Evolutionary conservation across 2,113 vertebrate genomes (phyloP), one percentile per base, ranked within the genome.

Genomic region (Crotophaga sulcirostris): DNA sequence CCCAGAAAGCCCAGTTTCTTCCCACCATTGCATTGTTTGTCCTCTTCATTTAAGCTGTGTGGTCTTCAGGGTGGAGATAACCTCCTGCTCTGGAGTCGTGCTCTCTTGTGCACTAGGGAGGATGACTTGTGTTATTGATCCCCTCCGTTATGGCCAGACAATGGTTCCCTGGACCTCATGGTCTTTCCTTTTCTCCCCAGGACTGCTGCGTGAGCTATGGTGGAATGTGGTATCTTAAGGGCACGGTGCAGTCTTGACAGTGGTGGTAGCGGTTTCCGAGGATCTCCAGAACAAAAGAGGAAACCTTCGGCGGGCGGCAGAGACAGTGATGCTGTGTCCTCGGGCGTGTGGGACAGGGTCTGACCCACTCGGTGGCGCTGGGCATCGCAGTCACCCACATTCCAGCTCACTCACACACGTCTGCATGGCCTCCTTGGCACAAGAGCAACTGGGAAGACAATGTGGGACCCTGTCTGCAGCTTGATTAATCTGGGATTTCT

Each of bases 141-240:
- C 1, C 6, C 20, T 17, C 20, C 51, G 73, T 23, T 28, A 29
- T 56, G 49, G 70, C 54, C 54, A n/a, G 38, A 5, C 56, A 7
- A 2, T 4, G 47, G 51, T 36, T 79, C 54, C 58, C 54, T 34
- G 28, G 16, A 12, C n/a, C 55, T 78, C 11, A 75, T 0, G 2
- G 59, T 17, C 21, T 92, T 20, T 78, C 59, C 34, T 18, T 93
- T 90, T 95, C 44, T 72, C 92, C 95, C 7, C 88, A 99, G 99
- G 99, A 99, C 96, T 99, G 99, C 98, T 99, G 99, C 45, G 98
- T 98, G 79, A 99, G 99, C 96, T 96, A 98, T 1, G 99, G 98
- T 1, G 99, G 99, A 11, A 99, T 99, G 99, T 99, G 99, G 99
- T 99, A 99, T 93, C 99, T 99, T 83, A 99, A 99, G 91, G 99